These are phyloP conservation scores for Operophtera brumata DNA, from an alignment of 2,888 invertebrate species.

Conservation along the genomic window DNA sequence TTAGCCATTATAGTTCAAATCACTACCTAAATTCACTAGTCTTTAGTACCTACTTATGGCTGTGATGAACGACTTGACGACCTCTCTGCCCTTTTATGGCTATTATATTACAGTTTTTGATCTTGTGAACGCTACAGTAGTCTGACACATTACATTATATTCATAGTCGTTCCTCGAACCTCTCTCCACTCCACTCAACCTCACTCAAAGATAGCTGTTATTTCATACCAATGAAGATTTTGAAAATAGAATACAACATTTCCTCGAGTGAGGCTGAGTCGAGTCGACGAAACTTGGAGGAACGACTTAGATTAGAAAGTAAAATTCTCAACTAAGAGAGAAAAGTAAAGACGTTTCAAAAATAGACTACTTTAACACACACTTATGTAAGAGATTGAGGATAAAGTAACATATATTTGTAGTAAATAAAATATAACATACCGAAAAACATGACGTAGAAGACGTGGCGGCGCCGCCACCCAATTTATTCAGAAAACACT, in stretches of 20 bases:
- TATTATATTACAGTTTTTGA: neutral
- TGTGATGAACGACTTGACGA: neutral
- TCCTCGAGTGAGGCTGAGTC: no score
- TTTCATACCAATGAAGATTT: no score
- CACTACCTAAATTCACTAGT: neutral
- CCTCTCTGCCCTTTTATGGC: neutral
- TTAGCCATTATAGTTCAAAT: neutral
- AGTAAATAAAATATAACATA: conserved; percentile 45
- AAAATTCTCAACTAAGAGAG: no score
- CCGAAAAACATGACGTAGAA: conserved; percentile 73
- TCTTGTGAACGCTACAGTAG: neutral
- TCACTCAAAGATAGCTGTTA: no score
- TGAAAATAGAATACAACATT: no score
- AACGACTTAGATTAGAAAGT: no score
- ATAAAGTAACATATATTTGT: neutral
- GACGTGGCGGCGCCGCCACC: conserved; percentile 57
- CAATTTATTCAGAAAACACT: conserved; percentile 68
- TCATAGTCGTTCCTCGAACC: no score
- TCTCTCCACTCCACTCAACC: no score
- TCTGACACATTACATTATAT: no score
- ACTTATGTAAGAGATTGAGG: neutral
- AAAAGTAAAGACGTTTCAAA: neutral
- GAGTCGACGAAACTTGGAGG: no score
- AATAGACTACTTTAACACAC: neutral
- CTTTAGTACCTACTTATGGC: neutral